phyloP scores from a whole-genome alignment of 1,140 invertebrate genomes.

The Heliconius eleuchia region DNA sequence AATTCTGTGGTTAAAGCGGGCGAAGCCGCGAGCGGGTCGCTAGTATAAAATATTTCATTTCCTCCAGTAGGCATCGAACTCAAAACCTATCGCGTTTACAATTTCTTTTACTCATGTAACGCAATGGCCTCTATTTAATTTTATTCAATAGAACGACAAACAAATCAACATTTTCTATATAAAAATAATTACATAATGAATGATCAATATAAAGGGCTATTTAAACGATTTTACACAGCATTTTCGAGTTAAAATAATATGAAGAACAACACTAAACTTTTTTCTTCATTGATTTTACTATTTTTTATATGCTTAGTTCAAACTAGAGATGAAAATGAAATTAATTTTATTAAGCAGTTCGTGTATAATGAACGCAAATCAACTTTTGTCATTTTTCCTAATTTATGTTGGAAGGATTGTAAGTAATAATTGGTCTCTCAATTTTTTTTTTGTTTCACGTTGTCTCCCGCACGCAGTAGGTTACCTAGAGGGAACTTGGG shows the following conservation, averaged over 20 bases:
- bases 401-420: slow-evolving; percentile 58
- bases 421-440: slow-evolving; percentile 24
- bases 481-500: background rate
- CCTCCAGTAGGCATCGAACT: no score
- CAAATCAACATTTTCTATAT: background rate
- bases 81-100: no score
- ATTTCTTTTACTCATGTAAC: no score
- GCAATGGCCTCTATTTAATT: no score
- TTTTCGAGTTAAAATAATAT: background rate
- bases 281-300: background rate
- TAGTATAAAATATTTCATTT: no score
- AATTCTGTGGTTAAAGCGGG: no score
- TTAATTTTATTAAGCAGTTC: slow-evolving; percentile 53
- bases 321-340: slow-evolving; percentile 32
- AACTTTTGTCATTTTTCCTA: slow-evolving; percentile 45
- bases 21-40: no score
- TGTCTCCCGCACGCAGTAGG: background rate
- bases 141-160: background rate
- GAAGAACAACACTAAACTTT: background rate
- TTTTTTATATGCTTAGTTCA: slow-evolving; percentile 6
- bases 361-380: slow-evolving; percentile 56
- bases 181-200: background rate
- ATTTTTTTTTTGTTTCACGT: background rate
- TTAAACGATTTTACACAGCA: background rate
- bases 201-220: background rate